These are phyloP conservation scores for Dicranocentrus wangi DNA, from an alignment of 2,888 invertebrate genomes.

Conservation along the genomic window DNA sequence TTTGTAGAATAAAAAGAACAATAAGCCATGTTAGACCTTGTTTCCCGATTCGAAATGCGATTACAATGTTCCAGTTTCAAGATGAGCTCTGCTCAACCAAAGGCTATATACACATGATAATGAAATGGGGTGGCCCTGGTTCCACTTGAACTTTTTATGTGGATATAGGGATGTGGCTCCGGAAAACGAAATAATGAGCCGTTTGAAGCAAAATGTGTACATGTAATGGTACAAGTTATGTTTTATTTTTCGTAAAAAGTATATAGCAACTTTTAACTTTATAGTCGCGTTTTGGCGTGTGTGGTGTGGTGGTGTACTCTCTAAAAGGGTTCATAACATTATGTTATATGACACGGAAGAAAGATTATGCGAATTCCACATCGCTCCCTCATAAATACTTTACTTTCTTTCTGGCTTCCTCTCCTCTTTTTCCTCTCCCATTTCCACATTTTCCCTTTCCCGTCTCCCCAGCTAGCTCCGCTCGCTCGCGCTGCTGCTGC, in stretches of 20 bases:
- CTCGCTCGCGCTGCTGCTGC: no score
- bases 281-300: neutral
- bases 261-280: neutral
- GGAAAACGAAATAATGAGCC: conserved; percentile 32
- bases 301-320: neutral
- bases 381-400: conserved; percentile 23
- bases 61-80: no score
- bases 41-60: no score
- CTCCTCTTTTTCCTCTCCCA: conserved; percentile 1
- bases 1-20: no score
- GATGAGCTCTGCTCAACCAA: no score
- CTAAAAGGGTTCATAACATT: neutral
- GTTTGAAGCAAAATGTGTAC: conserved; percentile 11
- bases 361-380: conserved; percentile 39
- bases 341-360: conserved; percentile 39
- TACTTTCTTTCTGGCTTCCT: conserved; percentile 23
- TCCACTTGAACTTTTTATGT: neutral
- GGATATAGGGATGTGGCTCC: conserved; percentile 34
- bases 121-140: neutral
- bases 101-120: no score
- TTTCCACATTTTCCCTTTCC: neutral
- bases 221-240: neutral
- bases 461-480: neutral
- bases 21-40: no score
- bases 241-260: neutral